Evolutionary conservation across 2,113 vertebrate species (phyloP).

Genomic region (Misgurnus mizolepis): DNA sequence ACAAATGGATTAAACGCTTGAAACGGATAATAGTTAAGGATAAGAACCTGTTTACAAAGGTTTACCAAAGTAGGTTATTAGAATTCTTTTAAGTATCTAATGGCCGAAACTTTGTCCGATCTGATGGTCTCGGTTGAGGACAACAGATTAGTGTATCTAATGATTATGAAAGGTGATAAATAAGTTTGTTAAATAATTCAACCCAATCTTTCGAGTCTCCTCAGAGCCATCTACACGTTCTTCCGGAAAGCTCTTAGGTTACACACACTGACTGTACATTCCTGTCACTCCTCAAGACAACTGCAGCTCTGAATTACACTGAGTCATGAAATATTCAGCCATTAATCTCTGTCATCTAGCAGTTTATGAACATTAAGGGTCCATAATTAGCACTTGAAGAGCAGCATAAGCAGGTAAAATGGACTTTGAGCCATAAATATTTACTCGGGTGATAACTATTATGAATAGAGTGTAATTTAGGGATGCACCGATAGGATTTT

Average conservation of each 20-base stretch:
- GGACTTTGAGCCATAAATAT: too few relatives aligned
- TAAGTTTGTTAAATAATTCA: not conserved
- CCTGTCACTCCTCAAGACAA: conserved; percentile 13
- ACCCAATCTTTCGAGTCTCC: not conserved
- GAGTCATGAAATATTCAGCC: conserved; percentile 25
- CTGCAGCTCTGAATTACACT: not conserved
- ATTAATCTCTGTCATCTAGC: not conserved
- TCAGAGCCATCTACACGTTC: not conserved
- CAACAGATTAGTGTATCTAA: not conserved
- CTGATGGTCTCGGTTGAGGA: not conserved
- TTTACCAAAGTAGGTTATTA: not conserved
- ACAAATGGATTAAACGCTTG: not conserved
- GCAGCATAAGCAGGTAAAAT: too few relatives aligned
- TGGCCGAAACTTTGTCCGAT: not conserved
- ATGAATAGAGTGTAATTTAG: too few relatives aligned
- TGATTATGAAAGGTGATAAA: not conserved
- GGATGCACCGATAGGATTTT: too few relatives aligned
- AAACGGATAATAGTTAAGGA: too few relatives aligned
- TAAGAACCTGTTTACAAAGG: too few relatives aligned
- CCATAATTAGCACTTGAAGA: too few relatives aligned
- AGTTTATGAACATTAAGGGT: not conserved
- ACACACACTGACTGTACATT: conserved; percentile 15
- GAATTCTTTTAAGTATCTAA: not conserved
- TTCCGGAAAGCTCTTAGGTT: not conserved
- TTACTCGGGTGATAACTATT: too few relatives aligned